Base-by-base conservation (phyloP, 2,113 vertebrate genomes). In the Brevimyrus niger region DNA sequence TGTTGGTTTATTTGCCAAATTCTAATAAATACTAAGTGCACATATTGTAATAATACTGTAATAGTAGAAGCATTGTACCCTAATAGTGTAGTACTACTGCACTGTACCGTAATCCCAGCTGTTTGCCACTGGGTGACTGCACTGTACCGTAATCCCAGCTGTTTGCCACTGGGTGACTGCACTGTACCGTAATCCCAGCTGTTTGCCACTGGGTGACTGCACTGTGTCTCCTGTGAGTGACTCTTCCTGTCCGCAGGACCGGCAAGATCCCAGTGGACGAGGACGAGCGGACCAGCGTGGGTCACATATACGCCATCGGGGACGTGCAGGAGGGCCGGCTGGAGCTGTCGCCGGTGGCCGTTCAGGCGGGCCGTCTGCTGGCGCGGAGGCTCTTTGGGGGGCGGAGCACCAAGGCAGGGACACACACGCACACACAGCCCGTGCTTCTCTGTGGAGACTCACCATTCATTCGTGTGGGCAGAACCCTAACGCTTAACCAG, bases 231-330 rank as follows among this genome's bases (percentile, higher is more conserved):
- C 27, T 6, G 15, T 0, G 11, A 11, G 17, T 21, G 48, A 85
- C 53, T 61, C 8, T 58, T 53, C 11, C 31, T 42, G 86, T 15
- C 89, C 92, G 93, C 91, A 97, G 97, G 90, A 96, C 94, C 7
- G 97, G 96, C 87, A 96, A 96, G 94, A 96, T 98, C 88, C 95
- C 96, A 5, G 97, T 97, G 91, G 96, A 94, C 0, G 95, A 97
- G 51, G 91, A 93, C 73, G 96, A 98, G 42, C 96, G 96, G 94
- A 97, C 97, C 42, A 97, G 92, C 0, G 94, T 97, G 83, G 95
- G 96, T 0, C 95, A 97, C 10, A 93, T 97, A 88, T 97, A 96
- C 53, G 97, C 97, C 9, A 44, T 96, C 17, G 96, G 96, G 1
- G 96, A 97, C 19, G 92, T 97, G 0, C 89, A 97, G 90, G 95